Conservation (phyloP, 1,140 invertebrate species). For the Macrostomum lignano region DNA sequence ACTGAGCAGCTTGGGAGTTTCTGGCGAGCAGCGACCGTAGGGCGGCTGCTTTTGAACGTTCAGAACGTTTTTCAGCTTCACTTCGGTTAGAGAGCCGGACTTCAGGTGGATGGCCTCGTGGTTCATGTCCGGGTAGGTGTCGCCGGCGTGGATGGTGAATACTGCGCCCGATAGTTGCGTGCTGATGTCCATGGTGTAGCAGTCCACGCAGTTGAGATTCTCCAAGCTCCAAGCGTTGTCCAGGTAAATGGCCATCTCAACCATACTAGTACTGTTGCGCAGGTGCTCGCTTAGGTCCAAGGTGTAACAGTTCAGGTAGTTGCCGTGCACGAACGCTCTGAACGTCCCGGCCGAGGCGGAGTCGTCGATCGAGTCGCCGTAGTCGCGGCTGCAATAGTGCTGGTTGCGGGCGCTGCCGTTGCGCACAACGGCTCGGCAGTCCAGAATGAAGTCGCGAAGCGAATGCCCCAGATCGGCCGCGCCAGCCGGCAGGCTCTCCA, state of each 20-base stretch:
- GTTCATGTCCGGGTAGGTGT: background rate
- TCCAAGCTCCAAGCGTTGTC: too few species aligned
- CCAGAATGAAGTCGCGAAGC: too few species aligned
- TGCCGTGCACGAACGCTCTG: background rate
- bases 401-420: too few species aligned
- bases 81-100: constrained; percentile 1
- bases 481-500: constrained; percentile 1
- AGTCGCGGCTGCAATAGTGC: too few species aligned
- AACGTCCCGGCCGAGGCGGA: background rate
- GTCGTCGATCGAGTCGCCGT: too few species aligned
- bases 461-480: too few species aligned
- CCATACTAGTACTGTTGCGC: background rate
- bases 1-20: background rate
- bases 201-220: constrained; percentile 1
- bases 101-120: background rate
- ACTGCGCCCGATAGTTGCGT: constrained; percentile 1
- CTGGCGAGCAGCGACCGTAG: background rate
- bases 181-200: background rate
- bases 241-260: constrained; percentile 1
- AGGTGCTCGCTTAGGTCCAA: background rate
- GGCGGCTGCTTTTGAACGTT: constrained; percentile 1
- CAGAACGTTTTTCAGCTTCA: background rate
- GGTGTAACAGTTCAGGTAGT: constrained; percentile 1
- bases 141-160: background rate
- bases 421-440: too few species aligned